Evolutionary conservation across 2,113 vertebrate genomes (phyloP), one percentile per base, ranked within the genome.

Genomic region (Silurus glanis): DNA sequence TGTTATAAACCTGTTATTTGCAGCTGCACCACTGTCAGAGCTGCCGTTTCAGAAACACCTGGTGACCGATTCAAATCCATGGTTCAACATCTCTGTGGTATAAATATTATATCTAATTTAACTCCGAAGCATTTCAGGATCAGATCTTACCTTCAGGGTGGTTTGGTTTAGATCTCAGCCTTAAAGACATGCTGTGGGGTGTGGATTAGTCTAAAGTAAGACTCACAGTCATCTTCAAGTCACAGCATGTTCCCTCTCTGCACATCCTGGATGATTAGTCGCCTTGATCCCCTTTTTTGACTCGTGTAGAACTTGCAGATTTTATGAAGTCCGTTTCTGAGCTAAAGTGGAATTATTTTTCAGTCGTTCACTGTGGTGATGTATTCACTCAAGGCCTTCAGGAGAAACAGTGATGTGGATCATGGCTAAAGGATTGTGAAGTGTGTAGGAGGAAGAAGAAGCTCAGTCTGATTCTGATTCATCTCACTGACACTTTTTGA

Each of bases 141-240:
- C 76, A 84, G 76, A 83, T 83, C 21, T 61, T n/a, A 59, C 72
- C 64, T 72, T 66, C 56, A 56, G 55, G 81, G 28, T 51, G n/a
- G 64, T 76, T 62, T 78, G 55, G 81, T 81, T 49, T 66, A 83
- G 84, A 82, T 76, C 85, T 74, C 25, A 74, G 66, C 79, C 76
- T 81, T 56, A 80, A 59, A 81, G 67, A 53, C 67, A 67, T 10
- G 12, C 88, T 59, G 58, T 47, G 19, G 74, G 81, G 75, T 66
- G 28, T 14, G 51, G 79, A 86, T 89, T 51, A 81, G 64, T 86
- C 81, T 76, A 49, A 61, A 71, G 37, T 59, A 49, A 56, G 53
- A 53, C 75, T 16, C 19, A 6, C 28, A 67, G 78, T 62, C 87
- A 79, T 55, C 80, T 86, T 83, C 25, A 80, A 58, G 37, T 55